These are phyloP conservation scores for Cryptophagus acutangulus DNA, from an alignment of 2,888 invertebrate genomes.

Conservation along the genomic window DNA sequence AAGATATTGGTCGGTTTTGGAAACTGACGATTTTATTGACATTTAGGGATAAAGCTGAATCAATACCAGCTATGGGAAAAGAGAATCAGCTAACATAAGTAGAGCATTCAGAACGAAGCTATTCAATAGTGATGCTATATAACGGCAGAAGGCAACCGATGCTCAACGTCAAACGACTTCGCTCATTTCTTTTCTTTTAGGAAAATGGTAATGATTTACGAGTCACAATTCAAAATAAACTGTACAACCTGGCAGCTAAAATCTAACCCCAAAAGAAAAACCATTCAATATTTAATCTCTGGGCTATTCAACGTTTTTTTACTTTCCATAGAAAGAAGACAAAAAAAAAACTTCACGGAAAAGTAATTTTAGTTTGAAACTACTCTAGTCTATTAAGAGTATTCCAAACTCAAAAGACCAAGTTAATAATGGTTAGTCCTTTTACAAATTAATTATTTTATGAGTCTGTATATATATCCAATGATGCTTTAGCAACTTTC, in stretches of 20 bases:
- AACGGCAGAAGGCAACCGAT: constrained; percentile 10
- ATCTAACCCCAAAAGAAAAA: background rate
- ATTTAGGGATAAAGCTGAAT: constrained; percentile 22
- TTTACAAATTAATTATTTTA: constrained; percentile 1
- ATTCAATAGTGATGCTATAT: constrained; percentile 14
- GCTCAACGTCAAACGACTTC: constrained; percentile 11
- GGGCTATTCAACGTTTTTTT: no score
- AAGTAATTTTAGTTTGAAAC: constrained; percentile 1
- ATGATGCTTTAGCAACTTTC: constrained; percentile 4
- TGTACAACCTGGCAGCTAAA: no score
- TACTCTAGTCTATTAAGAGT: constrained; percentile 1
- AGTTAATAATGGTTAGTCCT: constrained; percentile 1
- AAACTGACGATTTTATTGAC: constrained; percentile 26
- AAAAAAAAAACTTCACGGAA: background rate
- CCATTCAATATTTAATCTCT: background rate
- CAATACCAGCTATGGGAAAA: constrained; percentile 21
- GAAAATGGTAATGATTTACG: constrained; percentile 1
- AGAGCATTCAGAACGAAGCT: constrained; percentile 12
- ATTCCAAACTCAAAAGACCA: background rate
- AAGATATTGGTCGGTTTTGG: constrained; percentile 22
- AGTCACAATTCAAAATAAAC: background rate
- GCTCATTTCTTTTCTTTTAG: background rate
- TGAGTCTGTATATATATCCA: background rate
- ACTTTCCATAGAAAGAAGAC: no score
- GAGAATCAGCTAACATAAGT: constrained; percentile 7